A percentile compares a stretch with the other conserved stretches of the same genome.
Evolutionary conservation across 2,888 invertebrate genomes (phyloP).

Genomic region (Drosophila lutescens): DNA sequence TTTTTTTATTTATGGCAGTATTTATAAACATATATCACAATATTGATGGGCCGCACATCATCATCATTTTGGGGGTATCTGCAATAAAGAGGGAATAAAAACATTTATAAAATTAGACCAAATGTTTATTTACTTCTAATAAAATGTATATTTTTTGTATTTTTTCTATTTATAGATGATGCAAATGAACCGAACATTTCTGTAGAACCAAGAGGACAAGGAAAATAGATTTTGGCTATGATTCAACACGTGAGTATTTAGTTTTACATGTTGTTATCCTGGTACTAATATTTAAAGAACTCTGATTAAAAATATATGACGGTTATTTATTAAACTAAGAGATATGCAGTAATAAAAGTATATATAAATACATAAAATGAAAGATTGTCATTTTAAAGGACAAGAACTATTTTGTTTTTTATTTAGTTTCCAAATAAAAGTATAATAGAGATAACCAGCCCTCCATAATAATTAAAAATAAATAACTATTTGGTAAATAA

Average conservation of each 20-base stretch:
- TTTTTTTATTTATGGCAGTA: conserved; percentile 64
- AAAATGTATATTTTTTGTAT: conserved; percentile 32
- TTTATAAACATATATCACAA: conserved; percentile 58
- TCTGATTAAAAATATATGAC: neutral
- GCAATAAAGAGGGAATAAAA: conserved; percentile 30
- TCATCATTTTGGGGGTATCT: conserved; percentile 33
- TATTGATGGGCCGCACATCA: conserved; percentile 34
- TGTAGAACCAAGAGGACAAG: conserved; percentile 9
- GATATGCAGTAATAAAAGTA: conserved; percentile 54
- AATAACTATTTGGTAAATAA: no score
- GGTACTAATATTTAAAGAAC: conserved; percentile 42
- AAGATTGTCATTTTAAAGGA: no score
- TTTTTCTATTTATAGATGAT: conserved; percentile 37
- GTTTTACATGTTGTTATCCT: neutral
- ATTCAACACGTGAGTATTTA: conserved; percentile 60
- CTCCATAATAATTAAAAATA: no score
- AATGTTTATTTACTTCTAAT: conserved; percentile 42
- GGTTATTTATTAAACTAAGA: conserved; percentile 31
- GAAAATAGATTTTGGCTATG: conserved; percentile 43
- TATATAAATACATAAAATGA: neutral
- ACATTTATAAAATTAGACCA: conserved; percentile 25
- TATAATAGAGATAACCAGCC: no score
- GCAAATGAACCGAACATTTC: conserved; percentile 9
- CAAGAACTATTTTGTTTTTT: no score
- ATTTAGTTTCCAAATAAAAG: no score